Evolutionary conservation across 2,113 vertebrate species (phyloP).

Genomic region (Cichladusa arquata): DNA sequence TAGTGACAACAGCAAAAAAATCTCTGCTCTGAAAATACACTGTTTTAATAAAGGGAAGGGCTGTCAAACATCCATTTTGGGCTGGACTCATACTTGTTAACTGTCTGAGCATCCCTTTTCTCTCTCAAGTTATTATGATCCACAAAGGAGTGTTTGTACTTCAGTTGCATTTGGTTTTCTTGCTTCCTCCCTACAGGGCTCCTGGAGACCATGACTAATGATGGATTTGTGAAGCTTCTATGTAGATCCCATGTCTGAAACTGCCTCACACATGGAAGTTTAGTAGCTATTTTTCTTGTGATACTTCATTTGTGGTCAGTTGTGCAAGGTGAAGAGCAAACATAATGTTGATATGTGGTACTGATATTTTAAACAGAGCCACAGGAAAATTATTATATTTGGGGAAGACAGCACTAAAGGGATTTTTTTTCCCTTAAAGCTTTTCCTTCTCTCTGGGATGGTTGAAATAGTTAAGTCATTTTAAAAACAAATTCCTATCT

Average conservation of each 20-base stretch:
- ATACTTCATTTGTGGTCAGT: slow-evolving; percentile 9
- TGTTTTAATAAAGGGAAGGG: slow-evolving; percentile 20
- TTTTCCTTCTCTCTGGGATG: not conserved
- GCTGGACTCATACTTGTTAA: not conserved
- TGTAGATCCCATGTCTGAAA: not conserved
- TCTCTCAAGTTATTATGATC: not conserved
- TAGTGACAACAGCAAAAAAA: not conserved
- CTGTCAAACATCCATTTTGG: slow-evolving; percentile 2
- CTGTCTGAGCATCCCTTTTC: not conserved
- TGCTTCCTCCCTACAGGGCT: not conserved
- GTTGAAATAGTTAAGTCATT: slow-evolving; percentile 54
- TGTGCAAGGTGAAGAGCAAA: not conserved
- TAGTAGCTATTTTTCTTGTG: not conserved
- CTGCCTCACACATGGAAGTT: not conserved
- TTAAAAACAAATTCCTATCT: slow-evolving; percentile 52
- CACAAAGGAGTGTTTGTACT: not conserved
- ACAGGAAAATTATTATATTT: not conserved
- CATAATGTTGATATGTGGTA: not conserved
- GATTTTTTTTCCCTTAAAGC: not conserved
- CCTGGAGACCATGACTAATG: not conserved
- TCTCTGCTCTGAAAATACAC: not conserved
- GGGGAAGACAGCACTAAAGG: not conserved
- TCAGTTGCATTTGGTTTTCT: not conserved
- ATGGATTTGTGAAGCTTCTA: not conserved
- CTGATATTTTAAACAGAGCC: slow-evolving; percentile 8